Percentiles rank a stretch among this genome's conserved stretches.
Evolutionary conservation across 2,113 vertebrate genomes (phyloP).

Genomic region (Atherinomorus stipes): DNA sequence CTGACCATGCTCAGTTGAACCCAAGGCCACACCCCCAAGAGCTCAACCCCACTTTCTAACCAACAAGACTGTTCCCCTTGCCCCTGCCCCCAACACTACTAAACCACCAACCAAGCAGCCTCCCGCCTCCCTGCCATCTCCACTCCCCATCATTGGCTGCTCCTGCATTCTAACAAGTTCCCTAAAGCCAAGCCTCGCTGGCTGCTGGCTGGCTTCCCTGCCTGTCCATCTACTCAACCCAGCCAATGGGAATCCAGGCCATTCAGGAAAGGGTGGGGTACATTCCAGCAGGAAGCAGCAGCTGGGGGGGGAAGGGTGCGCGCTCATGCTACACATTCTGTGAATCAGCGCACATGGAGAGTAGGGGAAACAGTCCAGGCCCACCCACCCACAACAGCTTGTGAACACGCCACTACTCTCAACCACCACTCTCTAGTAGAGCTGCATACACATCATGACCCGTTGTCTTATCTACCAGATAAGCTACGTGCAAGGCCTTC

Average conservation of each 20-base stretch:
- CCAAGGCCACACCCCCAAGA: constrained; percentile 66
- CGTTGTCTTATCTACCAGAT: constrained; percentile 62
- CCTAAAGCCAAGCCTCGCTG: constrained; percentile 46
- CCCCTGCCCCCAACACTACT: constrained; percentile 39
- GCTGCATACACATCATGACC: constrained; percentile 10
- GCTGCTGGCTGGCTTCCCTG: constrained; percentile 55
- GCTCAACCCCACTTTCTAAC: constrained; percentile 76
- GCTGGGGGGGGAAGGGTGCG: constrained; percentile 67
- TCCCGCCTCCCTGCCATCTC: constrained; percentile 66
- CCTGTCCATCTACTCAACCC: constrained; percentile 39
- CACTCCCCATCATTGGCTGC: constrained; percentile 69
- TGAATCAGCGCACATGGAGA: constrained; percentile 75
- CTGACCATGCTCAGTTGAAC: constrained; percentile 64
- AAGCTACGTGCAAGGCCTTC: constrained; percentile 62
- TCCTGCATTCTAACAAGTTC: constrained; percentile 48
- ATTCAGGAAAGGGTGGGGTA: constrained; percentile 83
- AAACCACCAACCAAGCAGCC: constrained; percentile 61
- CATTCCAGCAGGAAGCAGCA: constrained; percentile 79
- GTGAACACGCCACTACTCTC: constrained; percentile 54
- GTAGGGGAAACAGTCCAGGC: constrained; percentile 61
- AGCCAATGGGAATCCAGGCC: constrained; percentile 79
- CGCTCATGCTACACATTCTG: constrained; percentile 83
- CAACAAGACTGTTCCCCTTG: constrained; percentile 60
- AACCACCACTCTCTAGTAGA: constrained; percentile 7
- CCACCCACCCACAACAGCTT: constrained; percentile 66